Base-by-base conservation (phyloP, 2,797 vertebrate genomes). In the Salmo trutta region DNA sequence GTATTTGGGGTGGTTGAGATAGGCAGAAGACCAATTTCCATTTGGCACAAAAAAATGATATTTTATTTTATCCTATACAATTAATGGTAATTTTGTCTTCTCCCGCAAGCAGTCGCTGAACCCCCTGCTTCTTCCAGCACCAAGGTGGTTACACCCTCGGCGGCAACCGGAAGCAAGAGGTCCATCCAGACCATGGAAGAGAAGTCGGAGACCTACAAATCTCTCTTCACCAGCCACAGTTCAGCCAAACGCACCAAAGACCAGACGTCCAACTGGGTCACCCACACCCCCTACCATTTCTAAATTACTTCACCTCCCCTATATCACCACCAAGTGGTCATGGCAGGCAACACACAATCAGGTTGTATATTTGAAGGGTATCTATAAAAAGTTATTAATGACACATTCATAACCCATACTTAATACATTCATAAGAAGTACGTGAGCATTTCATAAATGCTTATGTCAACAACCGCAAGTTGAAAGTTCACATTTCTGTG, bases 271-370 rank as follows among this genome's bases (percentile, higher is more conserved):
- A 97, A 98, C 86, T 99, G 98, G 98, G 94, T 99, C 90, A 98
- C 98, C 78, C 97, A 98, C 90, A 98, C 97, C 0, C 96, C 98
- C 0, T 99, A 99, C 88, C 98, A 96, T 91, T 98, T 98, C 90
- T 99, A 92, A 94, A 15, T 14, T 3, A 31, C 65, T 15, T 4
- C 5, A 54, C 70, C 80, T 74, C 78, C 71, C 59, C 76, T 88
- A 51, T 89, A 84, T 84, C 86, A 83, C 19, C 41, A 80, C 88
- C 88, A 73, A 73, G 79, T 88, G 88, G 87, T 79, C 76, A 79
- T 1, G 54, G n/a, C 15, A 14, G 69, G 33, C 15, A 64, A 8
- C 17, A 62, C 7, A 64, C 67, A 56, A 82, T 7, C 27, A 56
- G 29, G 5, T 15, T 73, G 14, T 36, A 10, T 62, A 24, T 27